A percentile compares a stretch with the other conserved stretches of the same genome.
phyloP scores from a whole-genome alignment of 2,113 vertebrate species.

The Meles meles region DNA sequence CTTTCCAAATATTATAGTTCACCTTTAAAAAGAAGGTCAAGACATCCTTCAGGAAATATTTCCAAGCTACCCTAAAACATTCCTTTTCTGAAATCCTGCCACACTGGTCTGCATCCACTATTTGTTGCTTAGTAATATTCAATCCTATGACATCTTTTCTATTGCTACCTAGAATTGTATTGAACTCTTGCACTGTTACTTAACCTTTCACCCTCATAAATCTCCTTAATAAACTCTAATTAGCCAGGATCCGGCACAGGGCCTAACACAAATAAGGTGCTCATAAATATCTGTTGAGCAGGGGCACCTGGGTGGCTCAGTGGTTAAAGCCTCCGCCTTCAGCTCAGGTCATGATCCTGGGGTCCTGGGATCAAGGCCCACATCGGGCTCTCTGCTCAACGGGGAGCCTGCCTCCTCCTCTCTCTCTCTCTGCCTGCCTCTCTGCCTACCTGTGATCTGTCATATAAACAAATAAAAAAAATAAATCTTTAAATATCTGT shows the following conservation, averaged over 20 bases:
- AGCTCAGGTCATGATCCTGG: too few relatives aligned
- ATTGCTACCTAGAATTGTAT: not conserved
- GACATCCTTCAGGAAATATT: not conserved
- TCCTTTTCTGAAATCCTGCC: constrained; percentile 4
- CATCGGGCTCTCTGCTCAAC: too few relatives aligned
- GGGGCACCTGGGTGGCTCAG: too few relatives aligned
- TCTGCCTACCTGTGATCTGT: too few relatives aligned
- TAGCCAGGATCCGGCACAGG: not conserved
- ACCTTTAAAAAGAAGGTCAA: not conserved
- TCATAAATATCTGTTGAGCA: not conserved
- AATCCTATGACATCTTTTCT: not conserved
- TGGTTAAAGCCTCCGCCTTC: too few relatives aligned
- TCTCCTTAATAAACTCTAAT: not conserved
- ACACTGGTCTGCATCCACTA: not conserved
- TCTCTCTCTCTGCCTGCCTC: too few relatives aligned
- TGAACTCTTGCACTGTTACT: not conserved
- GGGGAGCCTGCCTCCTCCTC: too few relatives aligned
- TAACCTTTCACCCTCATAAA: constrained; percentile 19
- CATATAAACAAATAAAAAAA: too few relatives aligned
- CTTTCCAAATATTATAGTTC: not conserved
- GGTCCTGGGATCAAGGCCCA: too few relatives aligned
- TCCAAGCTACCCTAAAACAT: not conserved
- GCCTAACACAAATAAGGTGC: not conserved
- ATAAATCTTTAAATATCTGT: not conserved
- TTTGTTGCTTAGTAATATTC: not conserved